Evolutionary conservation across 2,113 vertebrate species (phyloP).

Genomic region (Heterotis niloticus): DNA sequence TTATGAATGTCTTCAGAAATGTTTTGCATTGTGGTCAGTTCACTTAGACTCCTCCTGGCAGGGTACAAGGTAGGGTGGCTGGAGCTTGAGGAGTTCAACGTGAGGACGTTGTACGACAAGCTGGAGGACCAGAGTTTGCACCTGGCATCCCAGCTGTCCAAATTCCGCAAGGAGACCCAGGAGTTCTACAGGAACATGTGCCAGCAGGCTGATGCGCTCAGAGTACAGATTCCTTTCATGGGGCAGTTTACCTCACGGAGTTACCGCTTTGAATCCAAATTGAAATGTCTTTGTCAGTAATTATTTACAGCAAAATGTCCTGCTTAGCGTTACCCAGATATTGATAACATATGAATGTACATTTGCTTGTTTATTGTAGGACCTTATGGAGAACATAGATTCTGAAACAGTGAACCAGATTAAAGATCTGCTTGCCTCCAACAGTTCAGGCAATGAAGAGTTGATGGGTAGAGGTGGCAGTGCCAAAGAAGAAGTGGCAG

Average conservation of each 20-base stretch:
- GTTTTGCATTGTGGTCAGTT: background rate
- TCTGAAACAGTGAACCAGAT: constrained; percentile 48
- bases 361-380: constrained; percentile 53
- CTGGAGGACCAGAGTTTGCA: constrained; percentile 89
- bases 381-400: constrained; percentile 65
- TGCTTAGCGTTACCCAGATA: background rate
- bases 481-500: background rate
- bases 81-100: constrained; percentile 82
- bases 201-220: constrained; percentile 65
- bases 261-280: too few relatives aligned
- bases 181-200: constrained; percentile 75
- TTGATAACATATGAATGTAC: background rate
- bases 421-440: constrained; percentile 39
- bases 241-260: too few relatives aligned
- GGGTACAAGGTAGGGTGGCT: constrained; percentile 31
- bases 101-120: constrained; percentile 84
- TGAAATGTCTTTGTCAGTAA: too few relatives aligned
- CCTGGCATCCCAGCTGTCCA: constrained; percentile 78
- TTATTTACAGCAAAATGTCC: background rate
- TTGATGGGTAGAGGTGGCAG: background rate
- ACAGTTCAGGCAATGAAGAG: constrained; percentile 5
- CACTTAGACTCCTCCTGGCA: constrained; percentile 43
- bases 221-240: constrained; percentile 55
- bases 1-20: too few relatives aligned
- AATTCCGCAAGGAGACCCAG: constrained; percentile 72